Base-by-base conservation (phyloP, 2,797 vertebrate species). In the Chaetophractus vellerosus region DNA sequence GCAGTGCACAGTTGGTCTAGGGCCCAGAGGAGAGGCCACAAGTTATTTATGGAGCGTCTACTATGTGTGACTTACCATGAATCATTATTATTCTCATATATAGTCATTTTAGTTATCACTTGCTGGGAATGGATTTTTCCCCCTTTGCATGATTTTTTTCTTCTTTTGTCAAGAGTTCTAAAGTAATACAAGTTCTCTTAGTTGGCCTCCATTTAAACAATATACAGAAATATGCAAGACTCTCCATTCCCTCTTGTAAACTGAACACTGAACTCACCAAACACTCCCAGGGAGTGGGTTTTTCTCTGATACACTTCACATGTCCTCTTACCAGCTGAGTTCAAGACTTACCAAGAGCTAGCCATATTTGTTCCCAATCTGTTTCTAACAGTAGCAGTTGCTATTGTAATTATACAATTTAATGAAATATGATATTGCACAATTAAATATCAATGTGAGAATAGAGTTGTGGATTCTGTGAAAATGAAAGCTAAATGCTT, bases 371-470 rank as follows among this genome's bases (percentile, higher is more conserved):
- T 79, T 90, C 23, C 69, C 38, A 88, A 63, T 23, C 23, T 63
- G 66, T 33, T 52, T 74, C 61, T 41, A 26, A 16, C 72, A 24
- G 16, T 21, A 38, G 2, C 48, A 31, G n/a, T 78, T 71, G 36
- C 11, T 74, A 87, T 24, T 76, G 21, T 66, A 75, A 85, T 88
- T 28, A 38, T 1, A 10, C 19, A 57, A 45, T 74, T 69, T 61
- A 69, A 74, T 91, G 75, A 94, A 88, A 52, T 48, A 64, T 76
- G 52, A 69, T 36, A 36, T n/a, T 66, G 15, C 93, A 19, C 28
- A 59, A 76, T 45, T 52, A 28, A 50, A 64, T 76, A 76, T 18
- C 16, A 87, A 76, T 45, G 45, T 76, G 48, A 64, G 55, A 81
- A 75, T 81, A 31, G 66, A 68, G 14, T 50, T 75, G 74, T 74